Percentiles rank a stretch among this genome's conserved stretches.
Evolutionary conservation across 2,888 invertebrate species (phyloP).

Genomic region (Drosophila rubida): DNA sequence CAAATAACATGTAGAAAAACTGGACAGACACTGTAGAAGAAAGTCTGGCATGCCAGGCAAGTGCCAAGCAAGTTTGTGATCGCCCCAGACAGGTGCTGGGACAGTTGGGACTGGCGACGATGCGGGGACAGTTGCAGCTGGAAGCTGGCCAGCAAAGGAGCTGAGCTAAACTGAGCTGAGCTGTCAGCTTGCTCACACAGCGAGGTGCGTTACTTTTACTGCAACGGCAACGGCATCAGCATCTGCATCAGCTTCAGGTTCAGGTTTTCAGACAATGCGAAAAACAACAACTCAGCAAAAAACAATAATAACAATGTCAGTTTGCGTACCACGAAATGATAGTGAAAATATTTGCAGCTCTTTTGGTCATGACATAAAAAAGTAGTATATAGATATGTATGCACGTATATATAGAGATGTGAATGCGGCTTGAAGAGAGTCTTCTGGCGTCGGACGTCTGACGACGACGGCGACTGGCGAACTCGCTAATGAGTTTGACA

Average conservation of each 20-base stretch:
- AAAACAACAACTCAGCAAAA: constrained; percentile 29
- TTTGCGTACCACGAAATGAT: constrained; percentile 65
- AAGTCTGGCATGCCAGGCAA: constrained; percentile 56
- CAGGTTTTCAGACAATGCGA: constrained; percentile 42
- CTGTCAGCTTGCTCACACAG: constrained; percentile 53
- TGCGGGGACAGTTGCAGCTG: constrained; percentile 21
- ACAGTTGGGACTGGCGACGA: constrained; percentile 1
- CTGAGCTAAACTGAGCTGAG: constrained; percentile 24
- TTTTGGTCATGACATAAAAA: constrained; percentile 75
- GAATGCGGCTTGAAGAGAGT: constrained; percentile 10
- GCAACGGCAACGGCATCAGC: constrained; percentile 13
- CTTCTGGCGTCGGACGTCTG: constrained; percentile 13
- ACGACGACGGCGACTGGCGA: constrained; percentile 1
- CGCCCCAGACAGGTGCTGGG: constrained; percentile 37
- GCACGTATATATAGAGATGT: constrained; percentile 39
- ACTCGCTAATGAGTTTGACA: constrained; percentile 54
- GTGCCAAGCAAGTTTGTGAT: constrained; percentile 61
- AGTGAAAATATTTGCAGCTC: constrained; percentile 71
- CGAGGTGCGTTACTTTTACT: constrained; percentile 77
- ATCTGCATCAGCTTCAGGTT: constrained; percentile 17
- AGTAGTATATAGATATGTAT: constrained; percentile 11
- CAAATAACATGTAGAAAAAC: constrained; percentile 72
- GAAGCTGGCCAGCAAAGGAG: constrained; percentile 49
- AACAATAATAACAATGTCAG: constrained; percentile 67
- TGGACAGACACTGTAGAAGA: constrained; percentile 72